These are phyloP conservation scores for Psammodynastes pulverulentus DNA, from an alignment of 2,113 vertebrate genomes.

Conservation along the genomic window DNA sequence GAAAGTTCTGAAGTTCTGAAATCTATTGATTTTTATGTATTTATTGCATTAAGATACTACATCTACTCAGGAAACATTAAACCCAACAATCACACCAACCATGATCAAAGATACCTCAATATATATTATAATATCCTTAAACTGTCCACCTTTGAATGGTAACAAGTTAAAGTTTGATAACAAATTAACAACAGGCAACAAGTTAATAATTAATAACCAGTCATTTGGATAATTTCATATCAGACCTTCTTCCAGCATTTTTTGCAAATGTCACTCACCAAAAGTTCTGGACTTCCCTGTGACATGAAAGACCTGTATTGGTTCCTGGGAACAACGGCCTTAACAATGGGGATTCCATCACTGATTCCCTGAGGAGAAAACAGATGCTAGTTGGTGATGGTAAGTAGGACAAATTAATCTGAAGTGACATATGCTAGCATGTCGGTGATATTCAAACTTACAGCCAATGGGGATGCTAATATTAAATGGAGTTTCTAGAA, in stretches of 20 bases:
- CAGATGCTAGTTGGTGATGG: background rate
- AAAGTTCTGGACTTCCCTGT: slow-evolving; percentile 91
- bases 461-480: background rate
- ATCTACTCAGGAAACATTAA: background rate
- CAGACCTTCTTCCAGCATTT: background rate
- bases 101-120: background rate
- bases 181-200: background rate
- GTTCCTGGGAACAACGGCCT: slow-evolving; percentile 89
- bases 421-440: background rate
- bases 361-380: slow-evolving; percentile 85
- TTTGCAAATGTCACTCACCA: slow-evolving; percentile 77
- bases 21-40: background rate
- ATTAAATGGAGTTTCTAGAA: background rate
- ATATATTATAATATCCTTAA: background rate
- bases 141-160: background rate
- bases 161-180: background rate
- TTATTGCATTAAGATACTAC: background rate
- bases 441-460: background rate
- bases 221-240: background rate
- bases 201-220: background rate
- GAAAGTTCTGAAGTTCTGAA: too few relatives aligned
- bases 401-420: background rate
- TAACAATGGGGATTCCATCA: slow-evolving; percentile 87
- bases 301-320: slow-evolving; percentile 97
- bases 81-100: background rate